Evolutionary conservation across 1,140 invertebrate genomes (phyloP), one percentile per base, ranked within the genome.

Genomic region (Ditylenchus dipsaci): DNA sequence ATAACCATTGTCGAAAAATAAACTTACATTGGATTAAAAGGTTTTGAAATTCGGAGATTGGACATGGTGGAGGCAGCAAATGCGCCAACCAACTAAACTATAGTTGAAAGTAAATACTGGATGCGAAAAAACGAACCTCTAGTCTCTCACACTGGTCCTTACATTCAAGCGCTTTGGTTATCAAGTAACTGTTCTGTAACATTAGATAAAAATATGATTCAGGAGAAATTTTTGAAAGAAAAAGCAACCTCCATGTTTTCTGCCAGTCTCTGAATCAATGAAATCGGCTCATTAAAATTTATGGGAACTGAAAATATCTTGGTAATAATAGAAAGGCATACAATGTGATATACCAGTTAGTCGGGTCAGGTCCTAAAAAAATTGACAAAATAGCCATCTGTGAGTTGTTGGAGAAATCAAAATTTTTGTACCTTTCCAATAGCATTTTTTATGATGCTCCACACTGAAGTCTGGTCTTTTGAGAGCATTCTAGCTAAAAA

Each of bases 291-390:
- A 84, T 97, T 97, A 84, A 96, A 94, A 58, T 91, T 89, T 43
- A 97, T 91, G 33, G 94, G 94, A 92, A 97, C 95, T 9, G 93
- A 93, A 76, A 96, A n/a, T n/a, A n/a, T n/a, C n/a, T n/a, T n/a
- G n/a, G n/a, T n/a, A n/a, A n/a, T n/a, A n/a, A n/a, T n/a, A n/a
- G n/a, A n/a, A n/a, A n/a, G n/a, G n/a, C n/a, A n/a, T n/a, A n/a
- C n/a, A n/a, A n/a, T n/a, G n/a, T n/a, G n/a, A 38, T 11, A 38
- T 38, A 38, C 33, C 33, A 38, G 33, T 38, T 5, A 38, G 33
- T 38, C 33, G 3, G 11, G 33, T 38, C 3, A 38, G 33, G 33
- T 38, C 33, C 33, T 38, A 11, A 38, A 38, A n/a, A n/a, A n/a
- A n/a, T n/a, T n/a, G n/a, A n/a, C n/a, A n/a, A n/a, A n/a, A n/a